Percentiles rank a stretch among this genome's conserved stretches.
Conservation (phyloP, 2,888 invertebrate species). For the Callyntrura guangdongensis region DNA sequence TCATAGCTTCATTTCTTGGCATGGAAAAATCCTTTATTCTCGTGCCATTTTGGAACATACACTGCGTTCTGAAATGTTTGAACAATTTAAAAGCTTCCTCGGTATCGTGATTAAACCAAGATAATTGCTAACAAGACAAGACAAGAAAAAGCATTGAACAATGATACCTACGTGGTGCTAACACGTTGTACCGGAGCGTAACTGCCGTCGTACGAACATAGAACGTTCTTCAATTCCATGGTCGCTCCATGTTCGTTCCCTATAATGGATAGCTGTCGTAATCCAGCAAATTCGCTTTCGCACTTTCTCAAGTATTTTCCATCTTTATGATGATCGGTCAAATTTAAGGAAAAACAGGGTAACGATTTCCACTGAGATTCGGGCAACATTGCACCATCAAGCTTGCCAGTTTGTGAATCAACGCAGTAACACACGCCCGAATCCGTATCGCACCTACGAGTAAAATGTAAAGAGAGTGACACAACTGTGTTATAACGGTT, state of each 20-base stretch:
- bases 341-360: slow-evolving; percentile 88
- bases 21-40: slow-evolving; percentile 87
- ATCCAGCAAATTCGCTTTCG: slow-evolving; percentile 89
- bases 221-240: slow-evolving; percentile 87
- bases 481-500: too few species aligned
- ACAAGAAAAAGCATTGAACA: too few species aligned
- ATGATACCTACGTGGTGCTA: slow-evolving; percentile 48
- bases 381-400: slow-evolving; percentile 86
- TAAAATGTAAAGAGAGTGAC: too few species aligned
- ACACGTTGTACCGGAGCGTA: slow-evolving; percentile 86
- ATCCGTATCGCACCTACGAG: slow-evolving; percentile 88
- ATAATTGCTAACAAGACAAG: background rate
- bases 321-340: slow-evolving; percentile 87
- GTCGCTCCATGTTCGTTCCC: slow-evolving; percentile 89
- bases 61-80: slow-evolving; percentile 89
- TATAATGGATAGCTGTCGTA: slow-evolving; percentile 87
- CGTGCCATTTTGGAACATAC: slow-evolving; percentile 88
- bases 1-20: slow-evolving; percentile 85
- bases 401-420: slow-evolving; percentile 88
- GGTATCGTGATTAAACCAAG: too few species aligned
- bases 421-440: slow-evolving; percentile 90
- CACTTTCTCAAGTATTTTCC: slow-evolving; percentile 89
- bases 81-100: too few species aligned
- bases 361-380: slow-evolving; percentile 88
- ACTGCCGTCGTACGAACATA: slow-evolving; percentile 90